Evolutionary conservation across 2,113 vertebrate genomes (phyloP), one percentile per base, ranked within the genome.

Genomic region (Trichomycterus rosablanca): DNA sequence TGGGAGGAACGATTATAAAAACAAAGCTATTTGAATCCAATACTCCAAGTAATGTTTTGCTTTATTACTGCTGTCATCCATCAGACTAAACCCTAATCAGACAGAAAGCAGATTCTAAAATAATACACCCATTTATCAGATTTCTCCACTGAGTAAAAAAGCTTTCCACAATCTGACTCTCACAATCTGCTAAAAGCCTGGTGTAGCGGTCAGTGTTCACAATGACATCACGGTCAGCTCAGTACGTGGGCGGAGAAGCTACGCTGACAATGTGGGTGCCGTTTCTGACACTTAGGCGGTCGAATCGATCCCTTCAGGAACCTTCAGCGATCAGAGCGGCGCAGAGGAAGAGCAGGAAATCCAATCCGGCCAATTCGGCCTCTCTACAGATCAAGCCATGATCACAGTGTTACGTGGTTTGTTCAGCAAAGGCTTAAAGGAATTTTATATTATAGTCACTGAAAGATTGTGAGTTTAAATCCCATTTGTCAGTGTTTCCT

Each of bases 251-350:
- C 48, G 3, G 37, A 65, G 42, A 52, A 35, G 30, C 52, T 8
- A 1, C 52, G 58, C 59, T 67, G 59, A 63, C 64, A 58, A n/a
- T n/a, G n/a, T 35, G 34, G 34, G 9, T 12, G 34, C 9, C 9
- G 42, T 44, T 61, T 26, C 57, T 34, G 59, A 63, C 70, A 67
- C 70, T 59, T 72, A 59, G 46, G 60, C 37, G 34, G 64, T 63
- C 5, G 68, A 68, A 48, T 63, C 23, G 32, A 72, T 63, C 54
- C 70, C 48, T 63, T 65, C 30, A 63, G 63, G 63, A 57, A 26
- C 42, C 37, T 16, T 45, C 32, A 58, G 53, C 59, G 48, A 63
- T 59, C 63, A 63, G 52, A 66, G 43, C 54, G 45, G 46, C 52
- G 46, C 60, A 57, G 45, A 59, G 20, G 46, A 23, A 23, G 67